A percentile compares a stretch with the other conserved stretches of the same genome.
These are phyloP conservation scores for Drosophila bocki DNA, from an alignment of 1,140 invertebrate species.

Conservation along the genomic window DNA sequence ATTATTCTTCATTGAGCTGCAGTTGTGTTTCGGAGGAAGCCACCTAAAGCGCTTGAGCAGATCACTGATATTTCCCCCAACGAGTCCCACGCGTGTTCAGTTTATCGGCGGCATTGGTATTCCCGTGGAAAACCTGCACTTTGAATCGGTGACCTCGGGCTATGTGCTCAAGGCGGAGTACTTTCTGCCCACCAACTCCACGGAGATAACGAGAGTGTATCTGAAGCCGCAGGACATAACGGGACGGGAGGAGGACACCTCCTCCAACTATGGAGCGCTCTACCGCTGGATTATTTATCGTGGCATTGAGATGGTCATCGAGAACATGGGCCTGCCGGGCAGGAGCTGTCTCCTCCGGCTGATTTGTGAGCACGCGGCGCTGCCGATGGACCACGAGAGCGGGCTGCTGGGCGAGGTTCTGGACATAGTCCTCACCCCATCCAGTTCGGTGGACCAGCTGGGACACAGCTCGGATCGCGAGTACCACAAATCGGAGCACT, in stretches of 20 bases:
- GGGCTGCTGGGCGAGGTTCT: conserved; percentile 89
- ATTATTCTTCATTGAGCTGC: not conserved
- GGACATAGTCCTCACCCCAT: conserved; percentile 88
- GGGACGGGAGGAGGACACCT: conserved; percentile 24
- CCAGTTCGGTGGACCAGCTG: conserved; percentile 55
- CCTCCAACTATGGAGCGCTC: conserved; percentile 36
- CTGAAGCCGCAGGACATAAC: conserved; percentile 66
- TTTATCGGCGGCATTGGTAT: conserved; percentile 83
- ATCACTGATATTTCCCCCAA: conserved; percentile 77
- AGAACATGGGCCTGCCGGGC: conserved; percentile 87
- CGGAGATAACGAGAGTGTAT: conserved; percentile 63
- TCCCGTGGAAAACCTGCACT: conserved; percentile 74
- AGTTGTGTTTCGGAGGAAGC: not conserved
- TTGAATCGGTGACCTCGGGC: conserved; percentile 79
- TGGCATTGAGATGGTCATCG: conserved; percentile 70
- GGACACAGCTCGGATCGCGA: conserved; percentile 37
- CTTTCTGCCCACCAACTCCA: conserved; percentile 72
- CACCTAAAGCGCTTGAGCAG: conserved; percentile 62
- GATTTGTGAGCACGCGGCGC: conserved; percentile 90
- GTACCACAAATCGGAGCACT: conserved; percentile 58
- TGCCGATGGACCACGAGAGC: conserved; percentile 88
- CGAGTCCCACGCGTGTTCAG: conserved; percentile 78
- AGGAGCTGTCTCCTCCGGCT: conserved; percentile 89
- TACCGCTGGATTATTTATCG: conserved; percentile 82
- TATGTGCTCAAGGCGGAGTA: conserved; percentile 84